A percentile compares a stretch with the other conserved stretches of the same genome.
Conservation (phyloP, 2,888 invertebrate species). For the Drosophila gaucha region DNA sequence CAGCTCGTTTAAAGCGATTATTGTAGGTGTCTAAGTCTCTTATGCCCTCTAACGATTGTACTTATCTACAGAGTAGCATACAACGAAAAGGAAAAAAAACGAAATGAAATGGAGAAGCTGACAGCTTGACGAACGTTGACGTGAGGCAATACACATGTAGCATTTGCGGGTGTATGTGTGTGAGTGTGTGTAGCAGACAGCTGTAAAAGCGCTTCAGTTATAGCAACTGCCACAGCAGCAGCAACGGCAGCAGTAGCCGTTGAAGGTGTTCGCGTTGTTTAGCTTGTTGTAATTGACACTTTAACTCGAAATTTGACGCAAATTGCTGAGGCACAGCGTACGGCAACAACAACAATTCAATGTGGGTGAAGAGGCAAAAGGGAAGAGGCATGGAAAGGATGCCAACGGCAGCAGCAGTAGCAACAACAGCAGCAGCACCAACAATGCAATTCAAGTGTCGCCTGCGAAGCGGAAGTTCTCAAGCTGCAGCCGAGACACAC, state of each 20-base stretch:
- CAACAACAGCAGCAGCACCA: conserved; percentile 31
- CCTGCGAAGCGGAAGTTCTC: conserved; percentile 58
- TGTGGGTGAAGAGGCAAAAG: not conserved
- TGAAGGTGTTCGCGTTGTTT: conserved; percentile 48
- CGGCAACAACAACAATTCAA: conserved; percentile 30
- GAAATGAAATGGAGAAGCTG: conserved; percentile 59
- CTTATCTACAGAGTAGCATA: conserved; percentile 11
- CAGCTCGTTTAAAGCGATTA: not conserved
- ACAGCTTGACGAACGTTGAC: conserved; percentile 66
- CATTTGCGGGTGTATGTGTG: conserved; percentile 15
- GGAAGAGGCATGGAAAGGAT: not conserved
- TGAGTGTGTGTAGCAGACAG: conserved; percentile 46
- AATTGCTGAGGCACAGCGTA: conserved; percentile 63
- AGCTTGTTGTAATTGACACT: conserved; percentile 75
- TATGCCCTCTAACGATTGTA: not conserved
- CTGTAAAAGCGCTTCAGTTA: conserved; percentile 35
- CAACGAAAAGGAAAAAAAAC: conserved; percentile 35
- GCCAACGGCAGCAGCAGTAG: conserved; percentile 12
- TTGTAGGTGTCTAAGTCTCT: not conserved
- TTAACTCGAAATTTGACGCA: conserved; percentile 79
- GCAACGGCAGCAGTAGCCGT: conserved; percentile 19
- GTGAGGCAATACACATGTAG: conserved; percentile 23
- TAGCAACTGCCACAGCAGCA: conserved; percentile 9
- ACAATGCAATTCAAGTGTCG: conserved; percentile 61
- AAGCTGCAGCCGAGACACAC: conserved; percentile 33